Conservation (phyloP, 2,113 vertebrate species). For the Ceuthmochares aereus region DNA sequence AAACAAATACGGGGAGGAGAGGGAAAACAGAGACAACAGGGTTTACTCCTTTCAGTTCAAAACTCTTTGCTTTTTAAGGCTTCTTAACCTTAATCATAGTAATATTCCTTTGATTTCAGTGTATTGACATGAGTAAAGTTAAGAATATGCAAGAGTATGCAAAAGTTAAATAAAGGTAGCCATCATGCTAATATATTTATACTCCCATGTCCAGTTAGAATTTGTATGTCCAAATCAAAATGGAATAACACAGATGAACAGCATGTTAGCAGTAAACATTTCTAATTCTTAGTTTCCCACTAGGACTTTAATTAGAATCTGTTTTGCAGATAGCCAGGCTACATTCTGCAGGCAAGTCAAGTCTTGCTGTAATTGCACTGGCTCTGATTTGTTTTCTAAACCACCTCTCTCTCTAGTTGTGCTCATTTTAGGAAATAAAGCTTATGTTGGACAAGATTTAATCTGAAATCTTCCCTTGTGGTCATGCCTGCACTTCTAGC, state of each 20-base stretch:
- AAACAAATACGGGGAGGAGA: background rate
- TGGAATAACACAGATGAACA: background rate
- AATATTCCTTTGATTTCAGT: background rate
- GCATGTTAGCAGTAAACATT: background rate
- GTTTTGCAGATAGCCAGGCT: conserved; percentile 8
- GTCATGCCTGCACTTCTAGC: background rate
- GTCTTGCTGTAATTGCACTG: background rate
- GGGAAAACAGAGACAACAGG: background rate
- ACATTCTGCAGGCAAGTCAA: conserved; percentile 1
- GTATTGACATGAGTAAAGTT: background rate
- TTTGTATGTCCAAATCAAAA: background rate
- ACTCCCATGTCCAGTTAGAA: background rate
- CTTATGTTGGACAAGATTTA: background rate
- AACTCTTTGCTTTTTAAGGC: background rate
- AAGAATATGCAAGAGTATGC: background rate
- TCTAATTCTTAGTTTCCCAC: conserved; percentile 38
- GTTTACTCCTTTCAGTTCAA: background rate
- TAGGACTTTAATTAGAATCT: conserved; percentile 23
- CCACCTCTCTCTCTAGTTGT: background rate
- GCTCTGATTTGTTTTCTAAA: conserved; percentile 18
- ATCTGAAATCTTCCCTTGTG: conserved; percentile 12
- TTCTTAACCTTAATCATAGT: background rate
- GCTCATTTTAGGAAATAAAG: conserved; percentile 14
- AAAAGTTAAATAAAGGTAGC: background rate
- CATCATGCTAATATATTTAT: background rate